Evolutionary conservation across 1,140 invertebrate species (phyloP).

Genomic region (Cherax destructor): DNA sequence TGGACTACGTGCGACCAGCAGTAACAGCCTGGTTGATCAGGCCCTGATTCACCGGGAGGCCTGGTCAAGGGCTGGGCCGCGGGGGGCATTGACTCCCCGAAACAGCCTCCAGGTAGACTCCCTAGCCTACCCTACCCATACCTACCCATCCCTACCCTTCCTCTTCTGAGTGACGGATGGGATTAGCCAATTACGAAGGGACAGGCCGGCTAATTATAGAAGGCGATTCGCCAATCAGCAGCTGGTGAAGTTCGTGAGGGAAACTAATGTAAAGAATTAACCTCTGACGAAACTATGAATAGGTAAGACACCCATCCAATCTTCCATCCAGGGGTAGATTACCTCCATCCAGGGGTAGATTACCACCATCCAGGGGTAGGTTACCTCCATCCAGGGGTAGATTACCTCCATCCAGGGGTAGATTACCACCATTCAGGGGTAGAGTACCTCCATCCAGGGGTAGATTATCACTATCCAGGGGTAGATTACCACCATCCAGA

Average conservation of each 20-base stretch:
- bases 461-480: neutral
- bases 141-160: no score
- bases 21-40: no score
- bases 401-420: neutral
- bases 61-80: no score
- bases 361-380: neutral
- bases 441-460: no score
- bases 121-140: no score
- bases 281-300: neutral
- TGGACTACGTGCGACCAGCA: no score
- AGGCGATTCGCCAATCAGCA: neutral
- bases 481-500: neutral
- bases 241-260: neutral
- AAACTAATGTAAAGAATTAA: neutral
- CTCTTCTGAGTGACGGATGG: neutral
- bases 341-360: neutral
- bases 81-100: no score
- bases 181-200: neutral
- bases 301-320: neutral
- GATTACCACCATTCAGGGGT: neutral
- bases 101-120: no score
- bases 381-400: neutral
- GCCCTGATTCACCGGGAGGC: no score
- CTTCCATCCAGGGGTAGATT: no score
- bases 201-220: neutral